Conservation (phyloP, 1,140 invertebrate genomes). For the Drosophila miranda region DNA sequence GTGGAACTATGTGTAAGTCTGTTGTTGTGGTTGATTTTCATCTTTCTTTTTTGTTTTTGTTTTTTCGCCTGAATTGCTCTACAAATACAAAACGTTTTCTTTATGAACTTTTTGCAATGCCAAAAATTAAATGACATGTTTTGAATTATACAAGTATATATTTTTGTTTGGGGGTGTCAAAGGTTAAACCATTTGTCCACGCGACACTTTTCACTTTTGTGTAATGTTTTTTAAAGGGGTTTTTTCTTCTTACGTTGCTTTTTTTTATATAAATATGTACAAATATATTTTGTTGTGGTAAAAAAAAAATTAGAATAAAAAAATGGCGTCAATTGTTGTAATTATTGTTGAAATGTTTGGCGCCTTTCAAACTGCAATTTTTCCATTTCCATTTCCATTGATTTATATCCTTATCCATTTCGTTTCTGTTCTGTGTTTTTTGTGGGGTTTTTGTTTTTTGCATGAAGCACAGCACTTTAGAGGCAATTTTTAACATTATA, state of each 20-base stretch:
- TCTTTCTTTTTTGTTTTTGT: conserved; percentile 9
- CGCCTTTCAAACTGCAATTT: conserved; percentile 52
- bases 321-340: conserved; percentile 53
- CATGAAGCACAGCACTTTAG: conserved; percentile 66
- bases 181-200: conserved; percentile 42
- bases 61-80: conserved; percentile 42
- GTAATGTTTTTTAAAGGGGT: conserved; percentile 21
- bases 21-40: conserved; percentile 41
- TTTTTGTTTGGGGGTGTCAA: conserved; percentile 35
- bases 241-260: conserved; percentile 20
- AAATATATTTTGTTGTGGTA: conserved; percentile 62
- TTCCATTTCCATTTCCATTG: conserved; percentile 6
- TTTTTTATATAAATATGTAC: conserved; percentile 66
- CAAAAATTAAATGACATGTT: conserved; percentile 61
- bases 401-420: conserved; percentile 35
- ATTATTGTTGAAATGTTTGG: conserved; percentile 40
- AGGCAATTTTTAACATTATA: conserved; percentile 68
- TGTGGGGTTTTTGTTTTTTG: conserved; percentile 38
- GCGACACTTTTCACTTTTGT: conserved; percentile 30
- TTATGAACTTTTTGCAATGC: conserved; percentile 44
- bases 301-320: conserved; percentile 64
- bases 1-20: conserved; percentile 56
- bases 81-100: conserved; percentile 46
- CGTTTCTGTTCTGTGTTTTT: conserved; percentile 18
- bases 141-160: conserved; percentile 12